phyloP scores from a whole-genome alignment of 1,140 invertebrate genomes.

The Eubasilissa regina region DNA sequence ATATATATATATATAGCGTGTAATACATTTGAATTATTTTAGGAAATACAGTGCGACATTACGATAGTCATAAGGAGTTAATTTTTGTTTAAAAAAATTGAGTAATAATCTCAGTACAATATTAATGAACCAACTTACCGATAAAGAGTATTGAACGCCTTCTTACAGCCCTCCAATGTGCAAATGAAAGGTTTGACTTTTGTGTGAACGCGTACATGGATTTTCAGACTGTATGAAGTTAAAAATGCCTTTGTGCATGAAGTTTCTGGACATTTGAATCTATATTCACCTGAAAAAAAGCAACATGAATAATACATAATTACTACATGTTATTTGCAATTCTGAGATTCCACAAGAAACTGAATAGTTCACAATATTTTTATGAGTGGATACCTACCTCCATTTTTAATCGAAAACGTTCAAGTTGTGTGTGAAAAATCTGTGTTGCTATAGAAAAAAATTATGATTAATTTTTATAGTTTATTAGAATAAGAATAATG shows the following conservation, averaged over 20 bases:
- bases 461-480: too few species aligned
- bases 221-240: slow-evolving; percentile 95
- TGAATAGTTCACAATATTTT: too few species aligned
- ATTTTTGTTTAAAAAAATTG: too few species aligned
- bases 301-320: slow-evolving; percentile 9
- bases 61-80: neutral
- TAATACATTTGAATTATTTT: too few species aligned
- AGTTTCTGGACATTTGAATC: slow-evolving; percentile 91
- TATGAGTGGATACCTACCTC: too few species aligned
- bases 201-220: slow-evolving; percentile 95
- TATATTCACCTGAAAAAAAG: slow-evolving; percentile 85
- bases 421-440: too few species aligned
- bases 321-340: too few species aligned
- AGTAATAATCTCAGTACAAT: too few species aligned
- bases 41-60: neutral
- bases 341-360: too few species aligned
- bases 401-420: too few species aligned
- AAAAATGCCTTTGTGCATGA: slow-evolving; percentile 94
- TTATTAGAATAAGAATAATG: too few species aligned
- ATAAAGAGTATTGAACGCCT: slow-evolving; percentile 96
- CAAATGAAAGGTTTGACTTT: slow-evolving; percentile 94
- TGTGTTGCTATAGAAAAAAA: too few species aligned
- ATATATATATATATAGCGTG: neutral
- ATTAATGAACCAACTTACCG: slow-evolving; percentile 70
- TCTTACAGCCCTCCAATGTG: slow-evolving; percentile 84